Percentiles rank a stretch among this genome's conserved stretches.
Conservation (phyloP, 2,888 invertebrate genomes). For the Ceriagrion tenellum region DNA sequence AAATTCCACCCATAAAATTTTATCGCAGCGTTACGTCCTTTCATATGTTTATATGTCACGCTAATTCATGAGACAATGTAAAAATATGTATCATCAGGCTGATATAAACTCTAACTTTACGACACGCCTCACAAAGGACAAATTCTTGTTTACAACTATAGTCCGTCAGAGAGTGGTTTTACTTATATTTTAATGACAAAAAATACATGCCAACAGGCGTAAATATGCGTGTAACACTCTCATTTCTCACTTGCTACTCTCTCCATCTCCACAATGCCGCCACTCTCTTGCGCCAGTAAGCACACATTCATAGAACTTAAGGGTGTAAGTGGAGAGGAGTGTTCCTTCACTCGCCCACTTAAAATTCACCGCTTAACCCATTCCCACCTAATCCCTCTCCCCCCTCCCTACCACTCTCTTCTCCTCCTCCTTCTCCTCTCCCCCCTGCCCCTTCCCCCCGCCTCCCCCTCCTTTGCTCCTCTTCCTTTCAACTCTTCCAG, state of each 20-base stretch:
- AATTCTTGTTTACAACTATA: too few species aligned
- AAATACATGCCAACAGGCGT: too few species aligned
- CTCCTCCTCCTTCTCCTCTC: neutral
- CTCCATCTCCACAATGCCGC: neutral
- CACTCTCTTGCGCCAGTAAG: neutral
- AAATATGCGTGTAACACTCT: neutral
- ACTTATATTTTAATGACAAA: too few species aligned
- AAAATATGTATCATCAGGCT: too few species aligned
- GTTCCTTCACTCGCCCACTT: neutral
- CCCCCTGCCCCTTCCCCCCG: neutral
- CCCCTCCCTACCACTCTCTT: neutral
- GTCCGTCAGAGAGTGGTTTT: too few species aligned
- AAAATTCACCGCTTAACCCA: conserved; percentile 36
- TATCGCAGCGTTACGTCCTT: too few species aligned
- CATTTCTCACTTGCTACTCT: neutral
- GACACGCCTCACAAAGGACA: too few species aligned
- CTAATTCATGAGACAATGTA: too few species aligned
- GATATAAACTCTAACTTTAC: too few species aligned
- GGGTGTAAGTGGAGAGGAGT: neutral
- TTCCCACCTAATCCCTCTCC: neutral
- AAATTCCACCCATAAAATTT: too few species aligned
- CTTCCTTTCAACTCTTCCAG: neutral
- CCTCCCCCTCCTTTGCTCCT: neutral
- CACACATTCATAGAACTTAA: neutral
- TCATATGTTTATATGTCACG: too few species aligned